A percentile compares a stretch with the other conserved stretches of the same genome.
Evolutionary conservation across 2,113 vertebrate genomes (phyloP).

Genomic region (Serinus canaria): DNA sequence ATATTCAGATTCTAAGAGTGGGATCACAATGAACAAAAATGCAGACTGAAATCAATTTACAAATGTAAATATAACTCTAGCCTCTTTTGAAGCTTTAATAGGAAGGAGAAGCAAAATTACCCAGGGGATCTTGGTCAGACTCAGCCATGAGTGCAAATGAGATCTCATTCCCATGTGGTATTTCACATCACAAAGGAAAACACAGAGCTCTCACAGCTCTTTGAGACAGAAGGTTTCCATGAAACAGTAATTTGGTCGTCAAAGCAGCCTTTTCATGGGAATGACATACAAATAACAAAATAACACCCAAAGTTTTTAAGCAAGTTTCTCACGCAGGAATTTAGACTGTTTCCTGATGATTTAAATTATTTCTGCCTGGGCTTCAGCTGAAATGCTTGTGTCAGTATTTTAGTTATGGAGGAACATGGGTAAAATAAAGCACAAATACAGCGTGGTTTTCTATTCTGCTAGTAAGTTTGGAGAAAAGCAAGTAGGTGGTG

Average conservation of each 20-base stretch:
- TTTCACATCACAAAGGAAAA: constrained; percentile 29
- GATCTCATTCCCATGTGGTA: background rate
- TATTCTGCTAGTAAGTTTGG: background rate
- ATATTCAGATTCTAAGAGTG: background rate
- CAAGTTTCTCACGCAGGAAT: background rate
- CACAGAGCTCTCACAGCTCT: background rate
- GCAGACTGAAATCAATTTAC: background rate
- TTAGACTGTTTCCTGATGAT: background rate
- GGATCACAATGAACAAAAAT: background rate
- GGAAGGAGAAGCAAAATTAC: background rate
- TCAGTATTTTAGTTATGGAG: background rate
- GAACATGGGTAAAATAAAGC: background rate
- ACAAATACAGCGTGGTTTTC: background rate
- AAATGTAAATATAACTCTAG: background rate
- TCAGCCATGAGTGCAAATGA: background rate
- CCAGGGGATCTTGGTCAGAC: background rate
- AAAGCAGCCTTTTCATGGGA: constrained; percentile 7
- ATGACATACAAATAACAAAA: background rate
- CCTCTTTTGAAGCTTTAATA: background rate
- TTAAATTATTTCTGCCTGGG: background rate
- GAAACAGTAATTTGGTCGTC: background rate
- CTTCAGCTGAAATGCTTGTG: background rate
- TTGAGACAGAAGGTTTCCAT: background rate
- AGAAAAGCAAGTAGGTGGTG: background rate
- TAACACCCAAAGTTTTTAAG: background rate